phyloP scores from a whole-genome alignment of 1,140 invertebrate genomes.

The Eupeodes corollae region DNA sequence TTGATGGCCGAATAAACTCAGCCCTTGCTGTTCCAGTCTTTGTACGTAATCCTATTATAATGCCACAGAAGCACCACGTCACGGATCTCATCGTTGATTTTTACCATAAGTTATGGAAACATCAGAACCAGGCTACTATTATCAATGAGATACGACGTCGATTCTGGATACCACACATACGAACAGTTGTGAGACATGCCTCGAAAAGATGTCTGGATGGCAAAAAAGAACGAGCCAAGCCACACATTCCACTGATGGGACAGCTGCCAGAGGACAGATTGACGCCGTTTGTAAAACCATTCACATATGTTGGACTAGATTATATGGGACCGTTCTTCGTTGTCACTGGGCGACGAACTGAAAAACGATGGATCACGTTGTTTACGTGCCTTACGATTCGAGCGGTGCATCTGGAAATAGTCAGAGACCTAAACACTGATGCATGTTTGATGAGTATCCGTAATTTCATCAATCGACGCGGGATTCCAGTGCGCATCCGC shows the following conservation, averaged over 20 bases:
- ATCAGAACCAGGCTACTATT: conserved; percentile 11
- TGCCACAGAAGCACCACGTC: conserved; percentile 8
- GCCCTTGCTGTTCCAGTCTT: no score
- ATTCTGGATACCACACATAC: conserved; percentile 10
- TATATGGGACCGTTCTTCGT: neutral
- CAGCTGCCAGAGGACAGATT: neutral
- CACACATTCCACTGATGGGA: neutral
- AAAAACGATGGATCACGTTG: conserved; percentile 19
- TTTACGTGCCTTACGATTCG: conserved; percentile 19
- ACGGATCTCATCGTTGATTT: conserved; percentile 11
- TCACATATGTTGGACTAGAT: neutral
- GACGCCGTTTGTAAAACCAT: neutral
- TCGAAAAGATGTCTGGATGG: neutral
- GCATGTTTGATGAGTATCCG: conserved; percentile 19
- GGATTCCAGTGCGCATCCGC: conserved; percentile 9
- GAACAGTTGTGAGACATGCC: neutral
- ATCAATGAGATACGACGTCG: conserved; percentile 11
- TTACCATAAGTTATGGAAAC: conserved; percentile 15
- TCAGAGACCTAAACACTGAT: conserved; percentile 11
- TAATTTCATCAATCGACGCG: conserved; percentile 15
- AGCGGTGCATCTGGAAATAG: conserved; percentile 23
- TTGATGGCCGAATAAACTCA: no score
- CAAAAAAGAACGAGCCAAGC: neutral
- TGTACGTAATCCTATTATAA: conserved; percentile 9
- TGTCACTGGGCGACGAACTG: neutral